Evolutionary conservation across 2,888 invertebrate species (phyloP).

Genomic region (Seira ritae): DNA sequence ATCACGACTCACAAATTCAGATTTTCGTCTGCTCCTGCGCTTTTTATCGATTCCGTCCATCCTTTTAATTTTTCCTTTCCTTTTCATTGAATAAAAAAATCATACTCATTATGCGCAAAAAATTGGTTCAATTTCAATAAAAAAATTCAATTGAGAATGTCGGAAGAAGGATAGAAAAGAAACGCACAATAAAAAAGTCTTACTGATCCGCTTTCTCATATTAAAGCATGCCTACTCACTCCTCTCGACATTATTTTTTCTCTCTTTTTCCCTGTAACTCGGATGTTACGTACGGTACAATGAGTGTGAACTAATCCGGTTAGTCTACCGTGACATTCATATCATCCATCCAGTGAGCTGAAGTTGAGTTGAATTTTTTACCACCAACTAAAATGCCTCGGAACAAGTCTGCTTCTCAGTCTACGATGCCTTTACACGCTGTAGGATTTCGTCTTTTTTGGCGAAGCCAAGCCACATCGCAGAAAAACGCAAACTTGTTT

Average conservation of each 20-base stretch:
- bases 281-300: constrained; percentile 44
- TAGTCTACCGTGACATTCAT: constrained; percentile 63
- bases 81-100: not conserved
- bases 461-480: not conserved
- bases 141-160: constrained; percentile 6
- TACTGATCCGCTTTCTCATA: constrained; percentile 28
- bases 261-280: constrained; percentile 23
- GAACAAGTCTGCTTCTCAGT: not conserved
- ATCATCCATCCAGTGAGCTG: constrained; percentile 35
- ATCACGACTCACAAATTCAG: too few species aligned
- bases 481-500: constrained; percentile 1
- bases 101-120: not conserved
- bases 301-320: constrained; percentile 66
- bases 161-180: not conserved
- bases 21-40: too few species aligned
- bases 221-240: not conserved
- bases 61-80: too few species aligned
- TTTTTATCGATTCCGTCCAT: too few species aligned
- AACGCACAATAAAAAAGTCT: not conserved
- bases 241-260: constrained; percentile 6
- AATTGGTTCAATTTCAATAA: constrained; percentile 14
- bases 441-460: not conserved
- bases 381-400: not conserved
- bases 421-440: not conserved
- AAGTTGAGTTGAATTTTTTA: not conserved